phyloP scores from a whole-genome alignment of 2,797 vertebrate genomes.

The Danio kyathit region DNA sequence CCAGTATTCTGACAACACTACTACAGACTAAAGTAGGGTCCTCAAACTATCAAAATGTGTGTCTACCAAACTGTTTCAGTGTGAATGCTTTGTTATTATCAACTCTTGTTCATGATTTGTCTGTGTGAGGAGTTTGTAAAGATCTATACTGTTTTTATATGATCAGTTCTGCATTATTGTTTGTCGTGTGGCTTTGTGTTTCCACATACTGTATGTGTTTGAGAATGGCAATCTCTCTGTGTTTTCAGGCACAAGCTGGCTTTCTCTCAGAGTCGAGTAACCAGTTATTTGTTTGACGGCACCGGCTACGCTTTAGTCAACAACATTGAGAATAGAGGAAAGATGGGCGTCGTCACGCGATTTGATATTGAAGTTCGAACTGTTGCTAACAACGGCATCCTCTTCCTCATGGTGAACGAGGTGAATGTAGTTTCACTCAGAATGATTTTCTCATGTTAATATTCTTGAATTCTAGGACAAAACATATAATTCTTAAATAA shows the following conservation, averaged over 20 bases:
- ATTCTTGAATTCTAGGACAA: background rate
- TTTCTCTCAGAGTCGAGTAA: slow-evolving; percentile 92
- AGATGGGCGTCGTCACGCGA: slow-evolving; percentile 90
- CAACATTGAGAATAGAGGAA: slow-evolving; percentile 90
- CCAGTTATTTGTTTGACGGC: slow-evolving; percentile 96
- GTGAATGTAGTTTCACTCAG: slow-evolving; percentile 75
- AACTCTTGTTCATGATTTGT: background rate
- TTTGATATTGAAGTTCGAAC: slow-evolving; percentile 97
- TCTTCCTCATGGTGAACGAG: slow-evolving; percentile 93
- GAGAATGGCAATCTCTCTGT: slow-evolving; percentile 13
- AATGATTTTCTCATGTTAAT: slow-evolving; percentile 1
- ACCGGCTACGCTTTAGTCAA: slow-evolving; percentile 91
- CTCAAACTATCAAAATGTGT: too few species aligned
- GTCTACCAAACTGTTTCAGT: too few species aligned
- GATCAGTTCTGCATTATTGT: background rate
- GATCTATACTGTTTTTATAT: too few species aligned
- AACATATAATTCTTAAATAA: background rate
- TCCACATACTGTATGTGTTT: background rate
- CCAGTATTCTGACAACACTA: too few species aligned
- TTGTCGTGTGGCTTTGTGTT: background rate
- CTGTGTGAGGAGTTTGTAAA: too few species aligned
- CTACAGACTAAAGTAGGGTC: too few species aligned
- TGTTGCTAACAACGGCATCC: slow-evolving; percentile 85
- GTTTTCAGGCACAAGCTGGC: slow-evolving; percentile 90
- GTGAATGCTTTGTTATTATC: too few species aligned